Conservation (phyloP, 2,888 invertebrate species). For the Volucella inflata region DNA sequence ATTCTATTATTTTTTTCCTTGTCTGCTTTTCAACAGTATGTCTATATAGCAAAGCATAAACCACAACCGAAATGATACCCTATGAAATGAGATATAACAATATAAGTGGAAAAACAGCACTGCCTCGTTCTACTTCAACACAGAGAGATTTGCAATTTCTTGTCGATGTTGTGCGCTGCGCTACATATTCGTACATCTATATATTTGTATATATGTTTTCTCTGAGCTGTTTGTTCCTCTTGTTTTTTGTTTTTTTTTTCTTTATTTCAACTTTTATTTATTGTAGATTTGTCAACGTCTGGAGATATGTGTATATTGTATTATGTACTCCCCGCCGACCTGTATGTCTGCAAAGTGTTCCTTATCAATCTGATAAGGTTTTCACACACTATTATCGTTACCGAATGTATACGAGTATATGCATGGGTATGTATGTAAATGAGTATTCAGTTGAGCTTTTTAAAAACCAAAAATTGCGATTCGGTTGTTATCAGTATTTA, state of each 20-base stretch:
- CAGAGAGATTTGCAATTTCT: constrained; percentile 48
- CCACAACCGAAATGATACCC: too few species aligned
- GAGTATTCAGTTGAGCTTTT: too few species aligned
- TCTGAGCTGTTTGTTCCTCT: neutral
- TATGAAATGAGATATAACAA: neutral
- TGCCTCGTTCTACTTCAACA: constrained; percentile 52
- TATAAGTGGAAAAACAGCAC: constrained; percentile 19
- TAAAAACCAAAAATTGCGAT: too few species aligned
- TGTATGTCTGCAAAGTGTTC: constrained; percentile 33
- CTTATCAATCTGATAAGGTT: constrained; percentile 65
- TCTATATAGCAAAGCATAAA: too few species aligned
- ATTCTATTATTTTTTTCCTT: too few species aligned
- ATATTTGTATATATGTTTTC: too few species aligned
- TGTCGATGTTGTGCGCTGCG: constrained; percentile 25
- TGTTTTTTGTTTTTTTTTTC: constrained; percentile 17
- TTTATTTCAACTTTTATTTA: constrained; percentile 47
- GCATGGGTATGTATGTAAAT: too few species aligned
- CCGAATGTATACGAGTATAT: too few species aligned
- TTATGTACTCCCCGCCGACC: constrained; percentile 5
- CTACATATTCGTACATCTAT: neutral
- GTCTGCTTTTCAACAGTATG: too few species aligned
- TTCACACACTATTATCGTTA: constrained; percentile 30
- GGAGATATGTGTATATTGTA: constrained; percentile 21
- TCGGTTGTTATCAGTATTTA: too few species aligned
- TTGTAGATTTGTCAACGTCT: constrained; percentile 49